Conservation (phyloP, 2,797 vertebrate species). For the Staurois parvus region DNA sequence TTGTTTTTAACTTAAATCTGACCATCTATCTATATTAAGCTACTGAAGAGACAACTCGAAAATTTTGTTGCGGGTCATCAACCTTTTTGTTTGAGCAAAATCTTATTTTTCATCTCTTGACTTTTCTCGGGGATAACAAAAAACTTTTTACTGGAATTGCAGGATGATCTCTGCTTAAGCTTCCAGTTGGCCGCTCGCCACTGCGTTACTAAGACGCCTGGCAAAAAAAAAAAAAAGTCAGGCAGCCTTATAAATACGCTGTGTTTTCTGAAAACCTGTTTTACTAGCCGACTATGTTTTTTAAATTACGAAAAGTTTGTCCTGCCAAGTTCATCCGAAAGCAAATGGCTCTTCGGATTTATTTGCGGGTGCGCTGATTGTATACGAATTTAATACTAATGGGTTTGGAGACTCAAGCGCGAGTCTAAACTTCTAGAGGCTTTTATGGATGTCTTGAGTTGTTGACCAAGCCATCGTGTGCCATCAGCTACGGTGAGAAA, state of each 20-base stretch:
- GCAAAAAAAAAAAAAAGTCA: constrained; percentile 65
- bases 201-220: constrained; percentile 68
- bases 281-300: constrained; percentile 58
- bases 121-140: constrained; percentile 45
- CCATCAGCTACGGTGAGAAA: constrained; percentile 49
- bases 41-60: too few species aligned
- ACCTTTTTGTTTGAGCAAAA: constrained; percentile 29
- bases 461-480: constrained; percentile 6
- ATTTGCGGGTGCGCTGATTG: constrained; percentile 55
- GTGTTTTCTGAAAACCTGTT: constrained; percentile 58
- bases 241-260: constrained; percentile 50
- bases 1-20: too few species aligned
- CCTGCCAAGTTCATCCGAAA: constrained; percentile 66
- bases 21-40: too few species aligned
- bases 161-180: constrained; percentile 63
- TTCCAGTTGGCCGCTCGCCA: constrained; percentile 63
- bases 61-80: too few species aligned
- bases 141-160: constrained; percentile 66
- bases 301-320: constrained; percentile 56
- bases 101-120: constrained; percentile 50
- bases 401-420: constrained; percentile 57
- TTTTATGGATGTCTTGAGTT: constrained; percentile 36
- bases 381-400: constrained; percentile 63
- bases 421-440: constrained; percentile 41
- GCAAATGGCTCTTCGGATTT: constrained; percentile 68